Conservation (phyloP, 64 coral and sea anemone genomes). For the Catalaphyllia jardinei region DNA sequence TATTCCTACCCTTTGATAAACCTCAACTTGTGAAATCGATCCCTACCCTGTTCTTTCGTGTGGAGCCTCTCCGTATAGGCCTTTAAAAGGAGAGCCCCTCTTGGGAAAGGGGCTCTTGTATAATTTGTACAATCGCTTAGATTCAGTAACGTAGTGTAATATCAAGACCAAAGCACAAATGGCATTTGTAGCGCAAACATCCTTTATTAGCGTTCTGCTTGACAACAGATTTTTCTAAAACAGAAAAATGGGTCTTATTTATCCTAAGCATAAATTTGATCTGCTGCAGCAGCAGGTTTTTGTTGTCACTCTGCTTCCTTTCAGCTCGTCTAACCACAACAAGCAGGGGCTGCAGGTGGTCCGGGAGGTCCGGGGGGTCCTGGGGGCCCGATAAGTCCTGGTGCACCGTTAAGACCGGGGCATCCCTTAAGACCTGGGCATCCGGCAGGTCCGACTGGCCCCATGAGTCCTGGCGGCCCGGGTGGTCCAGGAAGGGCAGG, state of each 20-base stretch:
- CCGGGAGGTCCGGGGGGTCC: constrained; percentile 66
- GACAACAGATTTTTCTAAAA: background rate
- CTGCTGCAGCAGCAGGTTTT: background rate
- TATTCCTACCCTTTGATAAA: too few relatives aligned
- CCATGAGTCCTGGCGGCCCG: constrained; percentile 1
- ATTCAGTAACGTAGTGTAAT: too few relatives aligned
- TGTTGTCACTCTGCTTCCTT: background rate
- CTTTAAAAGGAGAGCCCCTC: too few relatives aligned
- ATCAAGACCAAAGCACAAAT: too few relatives aligned
- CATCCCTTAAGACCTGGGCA: constrained; percentile 57
- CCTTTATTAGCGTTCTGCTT: background rate
- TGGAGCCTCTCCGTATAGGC: too few relatives aligned
- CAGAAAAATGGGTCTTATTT: background rate
- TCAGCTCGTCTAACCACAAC: constrained; percentile 9
- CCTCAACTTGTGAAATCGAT: too few relatives aligned
- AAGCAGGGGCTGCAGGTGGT: constrained; percentile 29
- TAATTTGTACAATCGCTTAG: too few relatives aligned
- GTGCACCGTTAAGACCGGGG: constrained; percentile 58
- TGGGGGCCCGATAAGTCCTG: constrained; percentile 55
- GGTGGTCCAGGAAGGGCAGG: constrained; percentile 37
- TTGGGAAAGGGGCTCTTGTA: too few relatives aligned
- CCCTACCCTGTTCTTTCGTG: too few relatives aligned
- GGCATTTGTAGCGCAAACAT: background rate
- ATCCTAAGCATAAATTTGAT: background rate
- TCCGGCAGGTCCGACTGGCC: constrained; percentile 16